A percentile compares a stretch with the other conserved stretches of the same genome.
Evolutionary conservation across 2,113 vertebrate species (phyloP).

Genomic region (Platichthys stellatus): DNA sequence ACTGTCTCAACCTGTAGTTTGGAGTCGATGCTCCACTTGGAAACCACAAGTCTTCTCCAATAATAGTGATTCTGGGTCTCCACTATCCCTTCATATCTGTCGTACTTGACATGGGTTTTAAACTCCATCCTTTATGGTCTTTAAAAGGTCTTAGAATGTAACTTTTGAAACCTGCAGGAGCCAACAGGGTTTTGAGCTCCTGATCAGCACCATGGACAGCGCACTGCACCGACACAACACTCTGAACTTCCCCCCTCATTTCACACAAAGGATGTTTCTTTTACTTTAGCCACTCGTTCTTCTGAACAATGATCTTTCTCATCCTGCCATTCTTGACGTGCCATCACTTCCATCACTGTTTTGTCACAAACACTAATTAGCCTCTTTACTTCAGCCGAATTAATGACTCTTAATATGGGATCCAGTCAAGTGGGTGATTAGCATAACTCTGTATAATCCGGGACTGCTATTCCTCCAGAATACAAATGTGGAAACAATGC

Average conservation of each 20-base stretch:
- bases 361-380: constrained; percentile 33
- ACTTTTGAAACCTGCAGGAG: neutral
- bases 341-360: constrained; percentile 26
- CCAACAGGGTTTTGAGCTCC: too few species aligned
- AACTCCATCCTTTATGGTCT: too few species aligned
- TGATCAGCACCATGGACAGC: constrained; percentile 72
- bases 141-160: neutral
- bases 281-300: constrained; percentile 1
- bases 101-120: neutral
- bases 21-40: too few species aligned
- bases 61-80: too few species aligned
- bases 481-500: constrained; percentile 54
- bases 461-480: constrained; percentile 40
- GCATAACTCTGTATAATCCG: constrained; percentile 61
- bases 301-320: neutral
- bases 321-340: neutral
- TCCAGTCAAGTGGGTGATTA: constrained; percentile 64
- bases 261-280: neutral
- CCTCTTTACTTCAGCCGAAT: constrained; percentile 39
- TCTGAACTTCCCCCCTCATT: neutral
- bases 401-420: constrained; percentile 61
- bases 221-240: constrained; percentile 10
- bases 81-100: too few species aligned
- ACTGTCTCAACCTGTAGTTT: too few species aligned
- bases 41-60: too few species aligned